phyloP scores from a whole-genome alignment of 2,113 vertebrate species.

The Laterallus jamaicensis region DNA sequence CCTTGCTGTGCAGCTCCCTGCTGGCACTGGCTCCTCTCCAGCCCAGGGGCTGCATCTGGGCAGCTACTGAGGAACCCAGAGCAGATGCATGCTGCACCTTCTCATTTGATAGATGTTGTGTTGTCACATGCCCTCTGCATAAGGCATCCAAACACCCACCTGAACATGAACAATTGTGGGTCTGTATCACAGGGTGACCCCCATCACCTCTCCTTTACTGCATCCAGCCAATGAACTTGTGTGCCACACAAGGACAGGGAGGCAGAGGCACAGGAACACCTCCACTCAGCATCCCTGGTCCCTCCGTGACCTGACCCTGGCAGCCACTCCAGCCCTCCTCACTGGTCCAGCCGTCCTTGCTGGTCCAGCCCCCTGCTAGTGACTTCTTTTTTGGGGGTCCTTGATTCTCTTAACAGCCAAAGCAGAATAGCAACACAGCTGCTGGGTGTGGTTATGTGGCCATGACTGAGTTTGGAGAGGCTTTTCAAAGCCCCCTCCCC shows the following conservation, averaged over 20 bases:
- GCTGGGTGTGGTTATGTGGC: neutral
- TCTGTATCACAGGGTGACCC: neutral
- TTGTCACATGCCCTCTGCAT: neutral
- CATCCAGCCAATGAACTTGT: accelerated
- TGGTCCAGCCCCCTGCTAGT: too few relatives aligned
- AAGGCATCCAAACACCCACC: neutral
- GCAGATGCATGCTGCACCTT: neutral
- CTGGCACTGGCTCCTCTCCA: neutral
- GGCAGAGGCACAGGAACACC: neutral
- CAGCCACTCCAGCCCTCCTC: too few relatives aligned
- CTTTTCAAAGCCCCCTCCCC: neutral
- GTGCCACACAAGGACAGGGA: accelerated
- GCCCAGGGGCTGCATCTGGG: neutral
- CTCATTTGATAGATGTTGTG: accelerated
- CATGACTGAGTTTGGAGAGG: neutral
- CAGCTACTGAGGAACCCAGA: neutral
- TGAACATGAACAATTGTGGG: neutral
- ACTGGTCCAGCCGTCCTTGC: too few relatives aligned
- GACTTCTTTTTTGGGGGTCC: too few relatives aligned
- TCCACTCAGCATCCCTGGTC: neutral
- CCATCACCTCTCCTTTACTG: neutral
- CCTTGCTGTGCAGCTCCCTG: accelerated
- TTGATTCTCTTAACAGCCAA: neutral
- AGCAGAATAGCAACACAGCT: neutral
- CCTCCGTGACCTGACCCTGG: too few relatives aligned